Base-by-base conservation (phyloP, 1,140 invertebrate genomes). In the Saccostrea echinata region DNA sequence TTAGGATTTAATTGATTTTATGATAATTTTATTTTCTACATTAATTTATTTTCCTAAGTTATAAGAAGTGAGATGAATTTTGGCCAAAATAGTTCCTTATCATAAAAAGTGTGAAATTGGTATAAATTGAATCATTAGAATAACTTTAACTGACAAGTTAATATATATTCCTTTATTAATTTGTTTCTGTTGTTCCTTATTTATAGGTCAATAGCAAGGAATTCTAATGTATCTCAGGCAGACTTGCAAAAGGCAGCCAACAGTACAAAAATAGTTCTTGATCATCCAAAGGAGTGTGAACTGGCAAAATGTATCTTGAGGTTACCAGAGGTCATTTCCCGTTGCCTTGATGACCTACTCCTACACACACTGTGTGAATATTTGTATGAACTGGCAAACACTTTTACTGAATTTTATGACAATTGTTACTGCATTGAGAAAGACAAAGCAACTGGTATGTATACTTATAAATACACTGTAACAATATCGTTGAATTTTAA, bases 391-490 rank as follows among this genome's bases (percentile, higher is more conserved):
- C 97, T 99, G 68, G 96, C 97, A n/a, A 97, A 97, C 9, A 96
- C 96, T 1, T 99, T 99, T 92, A 97, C 97, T 0, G 99, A 99
- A 94, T 99, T 99, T 94, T 99, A 99, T 95, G 98, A 99, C 93
- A 97, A 96, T 91, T 99, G 99, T 94, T 99, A 99, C 94, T 99
- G 99, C 93, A 97, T 99, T 82, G 98, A 99, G 94, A 99, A 99
- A 89, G 94, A 95, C 84, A 93, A 91, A 85, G 27, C 85, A 89
- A 84, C 83, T 18, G 83, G 83, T 84, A 52, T 16, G 18, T 76
- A 30, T 16, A n/a, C n/a, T n/a, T n/a, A n/a, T n/a, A n/a, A n/a
- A n/a, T n/a, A n/a, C n/a, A n/a, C n/a, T n/a, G n/a, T n/a, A n/a
- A n/a, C n/a, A n/a, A n/a, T n/a, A n/a, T n/a, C n/a, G n/a, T n/a